Evolutionary conservation across 2,113 vertebrate genomes (phyloP).

Genomic region (Saiga tatarica): DNA sequence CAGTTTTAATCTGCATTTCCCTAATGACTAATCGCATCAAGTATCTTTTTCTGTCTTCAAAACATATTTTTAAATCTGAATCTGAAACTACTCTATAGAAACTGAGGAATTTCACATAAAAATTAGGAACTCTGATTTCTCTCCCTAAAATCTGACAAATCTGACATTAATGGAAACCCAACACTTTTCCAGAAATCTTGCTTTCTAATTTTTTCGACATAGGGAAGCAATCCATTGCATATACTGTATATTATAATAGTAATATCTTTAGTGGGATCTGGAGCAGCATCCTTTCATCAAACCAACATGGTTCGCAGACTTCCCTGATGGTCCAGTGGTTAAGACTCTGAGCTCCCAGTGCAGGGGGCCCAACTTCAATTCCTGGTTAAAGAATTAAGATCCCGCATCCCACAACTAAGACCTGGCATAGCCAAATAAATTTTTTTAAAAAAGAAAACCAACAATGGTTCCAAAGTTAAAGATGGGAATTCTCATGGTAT

Average conservation of each 20-base stretch:
- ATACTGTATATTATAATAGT: fast-evolving
- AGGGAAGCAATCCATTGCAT: fast-evolving
- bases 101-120: not conserved
- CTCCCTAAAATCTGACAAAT: not conserved
- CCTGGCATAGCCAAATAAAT: not conserved
- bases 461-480: not conserved
- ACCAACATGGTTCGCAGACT: not conserved
- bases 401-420: not conserved
- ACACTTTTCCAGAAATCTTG: not conserved
- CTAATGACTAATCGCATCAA: not conserved
- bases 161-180: not conserved
- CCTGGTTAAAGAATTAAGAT: not conserved
- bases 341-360: not conserved
- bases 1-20: not conserved
- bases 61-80: not conserved
- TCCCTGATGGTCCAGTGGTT: not conserved
- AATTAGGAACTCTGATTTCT: not conserved
- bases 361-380: not conserved
- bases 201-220: not conserved
- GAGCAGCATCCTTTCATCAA: not conserved
- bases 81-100: not conserved
- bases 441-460: not conserved
- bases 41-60: not conserved
- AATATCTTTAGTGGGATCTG: not conserved
- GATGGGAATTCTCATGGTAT: fast-evolving